A percentile compares a stretch with the other conserved stretches of the same genome.
These are phyloP conservation scores for Anguilla obscura DNA, from an alignment of 2,797 vertebrate genomes.

Conservation along the genomic window DNA sequence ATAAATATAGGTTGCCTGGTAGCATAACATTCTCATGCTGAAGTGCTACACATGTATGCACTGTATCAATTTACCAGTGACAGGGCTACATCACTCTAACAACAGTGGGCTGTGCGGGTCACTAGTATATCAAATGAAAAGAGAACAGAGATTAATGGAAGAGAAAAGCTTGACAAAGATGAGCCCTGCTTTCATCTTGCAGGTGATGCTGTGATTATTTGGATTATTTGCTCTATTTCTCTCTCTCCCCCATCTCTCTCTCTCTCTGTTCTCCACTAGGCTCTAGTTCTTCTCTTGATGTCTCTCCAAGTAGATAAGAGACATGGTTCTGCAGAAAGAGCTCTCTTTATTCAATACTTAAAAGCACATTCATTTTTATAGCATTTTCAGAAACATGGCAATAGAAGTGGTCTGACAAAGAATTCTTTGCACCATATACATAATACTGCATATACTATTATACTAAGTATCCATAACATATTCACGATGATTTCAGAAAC, in stretches of 20 bases:
- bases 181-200: neutral
- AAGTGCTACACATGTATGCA: neutral
- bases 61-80: neutral
- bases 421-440: neutral
- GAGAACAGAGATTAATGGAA: neutral
- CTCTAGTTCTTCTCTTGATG: neutral
- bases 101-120: neutral
- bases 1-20: neutral
- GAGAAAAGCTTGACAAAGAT: slow-evolving; percentile 7
- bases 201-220: neutral
- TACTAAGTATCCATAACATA: neutral
- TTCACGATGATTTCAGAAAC: neutral
- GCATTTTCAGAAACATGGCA: neutral
- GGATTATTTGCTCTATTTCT: slow-evolving; percentile 28
- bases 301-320: neutral
- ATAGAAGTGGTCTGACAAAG: neutral
- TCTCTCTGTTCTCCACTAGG: neutral
- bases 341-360: neutral
- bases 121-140: neutral
- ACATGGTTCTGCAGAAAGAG: neutral
- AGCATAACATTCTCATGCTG: neutral
- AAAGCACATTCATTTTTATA: neutral
- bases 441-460: neutral
- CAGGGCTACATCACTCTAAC: neutral
- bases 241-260: slow-evolving; percentile 20